Percentiles rank a stretch among this genome's conserved stretches.
phyloP scores from a whole-genome alignment of 2,888 invertebrate species.

The Cosmia trapezina region DNA sequence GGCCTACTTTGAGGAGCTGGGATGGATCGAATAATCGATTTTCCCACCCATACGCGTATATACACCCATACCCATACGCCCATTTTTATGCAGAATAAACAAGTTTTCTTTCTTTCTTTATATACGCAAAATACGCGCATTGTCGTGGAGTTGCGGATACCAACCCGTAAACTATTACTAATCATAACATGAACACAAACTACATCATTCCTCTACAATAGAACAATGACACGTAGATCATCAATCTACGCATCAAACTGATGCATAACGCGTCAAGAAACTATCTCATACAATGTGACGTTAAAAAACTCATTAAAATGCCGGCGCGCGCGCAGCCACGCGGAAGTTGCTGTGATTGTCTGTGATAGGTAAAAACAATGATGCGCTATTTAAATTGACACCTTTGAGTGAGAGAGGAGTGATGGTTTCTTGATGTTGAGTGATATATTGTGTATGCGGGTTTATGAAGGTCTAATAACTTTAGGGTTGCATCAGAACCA shows the following conservation, averaged over 20 bases:
- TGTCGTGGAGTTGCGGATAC: too few relatives aligned
- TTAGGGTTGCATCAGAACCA: not conserved
- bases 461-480: not conserved
- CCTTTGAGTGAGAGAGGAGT: constrained; percentile 26
- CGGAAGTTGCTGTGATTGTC: constrained; percentile 56
- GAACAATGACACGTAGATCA: constrained; percentile 50
- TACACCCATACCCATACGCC: too few relatives aligned
- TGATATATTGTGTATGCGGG: not conserved
- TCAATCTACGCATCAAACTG: constrained; percentile 32
- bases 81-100: too few relatives aligned
- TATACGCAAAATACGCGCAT: too few relatives aligned
- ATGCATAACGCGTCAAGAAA: constrained; percentile 48
- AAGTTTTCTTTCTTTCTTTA: too few relatives aligned
- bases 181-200: constrained; percentile 4
- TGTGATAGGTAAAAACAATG: constrained; percentile 59
- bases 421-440: constrained; percentile 14
- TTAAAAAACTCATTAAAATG: constrained; percentile 64
- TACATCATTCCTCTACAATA: constrained; percentile 1
- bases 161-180: too few relatives aligned
- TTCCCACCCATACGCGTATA: too few relatives aligned
- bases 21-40: too few relatives aligned
- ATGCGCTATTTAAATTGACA: constrained; percentile 57
- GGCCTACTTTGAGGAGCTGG: too few relatives aligned
- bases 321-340: constrained; percentile 51
- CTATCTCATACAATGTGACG: constrained; percentile 50